A percentile compares a stretch with the other conserved stretches of the same genome.
phyloP scores from a whole-genome alignment of 2,888 invertebrate species.

The Drepanosiphum platanoidis region DNA sequence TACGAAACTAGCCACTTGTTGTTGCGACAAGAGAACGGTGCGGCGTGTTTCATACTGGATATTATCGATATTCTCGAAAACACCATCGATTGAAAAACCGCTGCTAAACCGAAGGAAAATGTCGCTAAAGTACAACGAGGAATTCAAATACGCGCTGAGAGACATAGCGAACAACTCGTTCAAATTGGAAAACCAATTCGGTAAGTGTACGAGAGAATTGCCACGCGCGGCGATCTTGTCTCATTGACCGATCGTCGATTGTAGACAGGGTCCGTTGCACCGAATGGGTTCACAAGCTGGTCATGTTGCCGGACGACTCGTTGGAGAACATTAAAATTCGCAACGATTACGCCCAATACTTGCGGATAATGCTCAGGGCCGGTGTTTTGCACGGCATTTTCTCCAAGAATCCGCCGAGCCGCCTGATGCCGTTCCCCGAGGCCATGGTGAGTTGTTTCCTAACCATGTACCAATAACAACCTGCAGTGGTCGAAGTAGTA shows the following conservation, averaged over 20 bases:
- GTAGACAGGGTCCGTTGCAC: constrained; percentile 70
- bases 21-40: too few species aligned
- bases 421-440: constrained; percentile 69
- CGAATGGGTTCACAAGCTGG: constrained; percentile 70
- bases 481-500: too few species aligned
- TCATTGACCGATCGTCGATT: neutral
- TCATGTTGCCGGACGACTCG: constrained; percentile 68
- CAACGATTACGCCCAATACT: constrained; percentile 70
- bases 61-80: too few species aligned
- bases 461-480: too few species aligned
- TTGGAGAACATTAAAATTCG: constrained; percentile 68
- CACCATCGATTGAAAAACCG: too few species aligned
- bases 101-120: too few species aligned
- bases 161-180: constrained; percentile 64
- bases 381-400: constrained; percentile 70
- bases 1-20: too few species aligned
- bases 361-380: constrained; percentile 70
- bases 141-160: constrained; percentile 66
- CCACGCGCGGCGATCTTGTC: neutral
- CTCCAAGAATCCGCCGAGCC: constrained; percentile 68
- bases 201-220: neutral
- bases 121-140: constrained; percentile 65
- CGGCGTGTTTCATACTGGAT: too few species aligned
- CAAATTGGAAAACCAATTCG: constrained; percentile 43
- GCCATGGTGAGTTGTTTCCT: constrained; percentile 69